Base-by-base conservation (phyloP, 1,140 invertebrate genomes). In the Trachymyrmex cornetzi region DNA sequence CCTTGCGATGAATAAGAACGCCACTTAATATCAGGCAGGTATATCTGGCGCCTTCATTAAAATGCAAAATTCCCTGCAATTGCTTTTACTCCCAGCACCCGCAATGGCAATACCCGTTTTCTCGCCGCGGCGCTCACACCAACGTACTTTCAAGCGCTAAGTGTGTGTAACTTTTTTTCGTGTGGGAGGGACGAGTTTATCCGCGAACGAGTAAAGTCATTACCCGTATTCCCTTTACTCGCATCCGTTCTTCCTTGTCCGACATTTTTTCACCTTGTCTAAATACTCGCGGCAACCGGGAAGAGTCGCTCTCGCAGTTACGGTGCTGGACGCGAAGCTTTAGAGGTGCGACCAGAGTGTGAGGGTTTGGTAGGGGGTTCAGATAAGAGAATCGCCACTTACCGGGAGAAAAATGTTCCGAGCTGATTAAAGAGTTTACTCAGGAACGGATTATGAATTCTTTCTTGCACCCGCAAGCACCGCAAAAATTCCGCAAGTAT, bases 311-410 rank as follows among this genome's bases (percentile, higher is more conserved):
- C 34, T 38, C 27, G 84, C 77, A 86, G 87, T 89, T 89, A 86
- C 79, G 66, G 38, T 61, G 53, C 50, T 63, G 72, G 75, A 57
- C 80, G 55, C 85, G 64, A 67, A 74, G 81, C 81, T 80, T 64
- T 55, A 66, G 38, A 59, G 66, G 44, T 34, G 84, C 48, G 80
- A 61, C 67, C 59, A 30, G 84, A 67, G 55, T 72, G 84, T 67
- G 77, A 84, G 85, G 57, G 71, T 27, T 77, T 55, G 19, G 63
- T 61, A 77, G 59, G 64, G 64, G 84, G 69, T 64, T 82, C 57
- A 91, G 93, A 93, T 93, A 93, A 93, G 91, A 77, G 89, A 93
- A 93, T 93, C 90, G 89, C 90, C 88, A 90, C 88, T 93, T 92
- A 91, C 89, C 64, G 85, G 72, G 85, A 93, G 92, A 93, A 91